These are phyloP conservation scores for Dascillus cervinus DNA, from an alignment of 2,888 invertebrate species.

Conservation along the genomic window DNA sequence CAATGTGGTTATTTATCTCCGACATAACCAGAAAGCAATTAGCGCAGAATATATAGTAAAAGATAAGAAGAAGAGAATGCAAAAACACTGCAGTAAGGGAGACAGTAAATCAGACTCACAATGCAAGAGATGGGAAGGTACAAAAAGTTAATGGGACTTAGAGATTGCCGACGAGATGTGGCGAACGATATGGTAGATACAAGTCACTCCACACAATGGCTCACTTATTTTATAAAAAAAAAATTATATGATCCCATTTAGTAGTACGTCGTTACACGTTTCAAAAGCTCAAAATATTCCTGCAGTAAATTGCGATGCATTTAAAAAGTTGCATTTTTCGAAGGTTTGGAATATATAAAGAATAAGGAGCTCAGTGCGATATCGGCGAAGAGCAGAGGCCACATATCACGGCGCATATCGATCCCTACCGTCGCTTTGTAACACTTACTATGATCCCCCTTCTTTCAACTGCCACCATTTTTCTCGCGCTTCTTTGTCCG, in stretches of 20 bases:
- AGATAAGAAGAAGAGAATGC: slow-evolving; percentile 29
- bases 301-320: too few relatives aligned
- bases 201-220: background rate
- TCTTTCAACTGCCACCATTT: slow-evolving; percentile 20
- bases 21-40: slow-evolving; percentile 29
- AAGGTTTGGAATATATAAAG: too few relatives aligned
- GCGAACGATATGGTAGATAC: slow-evolving; percentile 6
- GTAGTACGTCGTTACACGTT: too few relatives aligned
- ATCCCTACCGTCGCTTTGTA: slow-evolving; percentile 18
- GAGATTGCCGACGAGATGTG: slow-evolving; percentile 21
- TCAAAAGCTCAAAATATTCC: too few relatives aligned
- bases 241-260: too few relatives aligned
- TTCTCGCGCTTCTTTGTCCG: slow-evolving; percentile 18
- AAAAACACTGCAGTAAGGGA: slow-evolving; percentile 29
- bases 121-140: slow-evolving; percentile 22
- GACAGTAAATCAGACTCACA: slow-evolving; percentile 27
- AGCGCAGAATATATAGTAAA: slow-evolving; percentile 23
- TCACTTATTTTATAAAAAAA: too few relatives aligned
- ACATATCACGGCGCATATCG: slow-evolving; percentile 20
- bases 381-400: slow-evolving; percentile 19
- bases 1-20: slow-evolving; percentile 34
- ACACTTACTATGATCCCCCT: slow-evolving; percentile 19
- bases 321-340: too few relatives aligned
- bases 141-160: slow-evolving; percentile 27
- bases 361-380: slow-evolving; percentile 18